phyloP scores from a whole-genome alignment of 2,797 vertebrate species.

The Sciaenops ocellatus region DNA sequence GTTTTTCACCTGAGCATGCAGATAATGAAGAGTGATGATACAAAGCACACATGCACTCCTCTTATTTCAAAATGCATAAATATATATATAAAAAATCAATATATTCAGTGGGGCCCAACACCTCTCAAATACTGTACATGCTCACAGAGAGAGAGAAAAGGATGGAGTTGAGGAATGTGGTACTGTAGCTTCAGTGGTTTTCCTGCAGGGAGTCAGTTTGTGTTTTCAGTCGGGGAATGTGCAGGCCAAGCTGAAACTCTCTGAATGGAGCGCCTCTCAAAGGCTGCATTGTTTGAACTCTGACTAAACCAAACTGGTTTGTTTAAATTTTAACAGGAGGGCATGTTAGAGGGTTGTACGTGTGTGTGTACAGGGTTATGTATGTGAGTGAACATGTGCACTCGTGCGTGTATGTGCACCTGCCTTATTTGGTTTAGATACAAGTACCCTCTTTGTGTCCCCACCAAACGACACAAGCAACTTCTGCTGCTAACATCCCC shows the following conservation, averaged over 20 bases:
- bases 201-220: conserved; percentile 68
- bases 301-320: conserved; percentile 73
- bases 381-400: conserved; percentile 23
- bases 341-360: conserved; percentile 15
- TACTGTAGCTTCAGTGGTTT: conserved; percentile 60
- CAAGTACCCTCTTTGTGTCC: conserved; percentile 19
- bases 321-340: conserved; percentile 75
- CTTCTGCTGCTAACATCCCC: conserved; percentile 25
- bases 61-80: conserved; percentile 42
- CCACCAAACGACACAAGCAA: conserved; percentile 14
- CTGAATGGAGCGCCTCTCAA: conserved; percentile 72
- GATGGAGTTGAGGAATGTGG: conserved; percentile 61
- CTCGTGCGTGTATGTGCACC: conserved; percentile 48
- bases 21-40: conserved; percentile 32
- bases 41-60: neutral
- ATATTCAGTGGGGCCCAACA: neutral
- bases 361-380: conserved; percentile 26
- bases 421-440: conserved; percentile 52
- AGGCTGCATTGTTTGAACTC: conserved; percentile 81
- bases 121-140: conserved; percentile 7
- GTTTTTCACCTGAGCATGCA: conserved; percentile 16
- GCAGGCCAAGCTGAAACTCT: conserved; percentile 70
- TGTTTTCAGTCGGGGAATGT: conserved; percentile 76
- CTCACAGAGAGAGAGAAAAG: conserved; percentile 8
- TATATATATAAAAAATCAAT: conserved; percentile 15